A percentile compares a stretch with the other conserved stretches of the same genome.
These are phyloP conservation scores for Philonicus albiceps DNA, from an alignment of 2,888 invertebrate genomes.

Conservation along the genomic window DNA sequence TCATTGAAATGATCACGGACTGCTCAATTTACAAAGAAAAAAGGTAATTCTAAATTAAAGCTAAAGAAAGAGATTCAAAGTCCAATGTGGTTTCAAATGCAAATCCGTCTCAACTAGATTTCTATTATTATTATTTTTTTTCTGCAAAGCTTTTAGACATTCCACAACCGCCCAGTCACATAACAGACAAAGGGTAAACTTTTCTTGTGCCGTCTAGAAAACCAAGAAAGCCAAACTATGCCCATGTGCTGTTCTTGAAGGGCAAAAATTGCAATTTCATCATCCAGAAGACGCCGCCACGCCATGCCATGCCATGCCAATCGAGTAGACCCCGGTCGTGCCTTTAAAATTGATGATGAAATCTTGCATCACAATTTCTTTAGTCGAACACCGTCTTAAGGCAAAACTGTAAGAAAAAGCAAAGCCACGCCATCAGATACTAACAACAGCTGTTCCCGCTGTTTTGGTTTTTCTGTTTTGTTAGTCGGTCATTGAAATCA, in stretches of 20 bases:
- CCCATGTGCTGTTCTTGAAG: not conserved
- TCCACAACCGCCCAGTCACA: not conserved
- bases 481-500: constrained; percentile 28
- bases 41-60: not conserved
- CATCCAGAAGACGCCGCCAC: not conserved
- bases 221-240: not conserved
- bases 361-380: constrained; percentile 19
- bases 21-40: not conserved
- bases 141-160: not conserved
- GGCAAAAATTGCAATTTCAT: not conserved
- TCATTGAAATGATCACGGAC: not conserved
- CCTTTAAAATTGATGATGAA: constrained; percentile 10
- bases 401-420: not conserved
- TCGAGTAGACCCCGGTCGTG: not conserved
- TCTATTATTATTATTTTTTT: too few species aligned
- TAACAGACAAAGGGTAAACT: not conserved
- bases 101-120: not conserved
- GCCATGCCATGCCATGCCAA: not conserved
- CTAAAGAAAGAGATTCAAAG: not conserved
- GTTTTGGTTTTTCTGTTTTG: constrained; percentile 1
- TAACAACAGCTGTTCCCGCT: constrained; percentile 7
- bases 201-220: not conserved
- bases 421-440: not conserved
- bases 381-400: not conserved
- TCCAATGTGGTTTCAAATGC: not conserved